These are phyloP conservation scores for Chaetodon trifascialis DNA, from an alignment of 2,113 vertebrate genomes.

Conservation along the genomic window DNA sequence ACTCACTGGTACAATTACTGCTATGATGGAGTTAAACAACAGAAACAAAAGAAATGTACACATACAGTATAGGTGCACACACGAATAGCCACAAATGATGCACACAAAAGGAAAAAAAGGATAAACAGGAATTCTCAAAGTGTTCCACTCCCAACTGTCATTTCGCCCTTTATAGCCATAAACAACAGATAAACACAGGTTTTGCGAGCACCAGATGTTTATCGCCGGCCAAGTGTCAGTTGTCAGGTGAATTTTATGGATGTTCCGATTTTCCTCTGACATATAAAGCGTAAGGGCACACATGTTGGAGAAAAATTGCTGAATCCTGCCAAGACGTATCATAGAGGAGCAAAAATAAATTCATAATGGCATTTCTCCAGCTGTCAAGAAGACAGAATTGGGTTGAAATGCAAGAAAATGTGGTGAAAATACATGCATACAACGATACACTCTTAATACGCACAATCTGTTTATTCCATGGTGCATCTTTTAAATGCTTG, in stretches of 20 bases:
- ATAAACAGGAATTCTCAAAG: slow-evolving; percentile 15
- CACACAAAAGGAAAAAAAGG: not conserved
- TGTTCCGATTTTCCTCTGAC: slow-evolving; percentile 56
- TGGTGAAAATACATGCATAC: slow-evolving; percentile 8
- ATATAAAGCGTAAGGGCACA: slow-evolving; percentile 52
- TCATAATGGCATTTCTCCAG: slow-evolving; percentile 56
- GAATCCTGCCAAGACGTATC: slow-evolving; percentile 51
- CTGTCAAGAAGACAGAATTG: slow-evolving; percentile 57
- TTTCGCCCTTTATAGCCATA: slow-evolving; percentile 39
- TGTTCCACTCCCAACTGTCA: slow-evolving; percentile 13
- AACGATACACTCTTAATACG: slow-evolving; percentile 31
- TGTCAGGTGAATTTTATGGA: slow-evolving; percentile 65
- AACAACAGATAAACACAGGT: slow-evolving; percentile 56
- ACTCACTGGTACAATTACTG: slow-evolving; percentile 16
- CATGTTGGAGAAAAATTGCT: slow-evolving; percentile 53
- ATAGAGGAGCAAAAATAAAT: not conserved
- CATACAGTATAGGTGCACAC: not conserved
- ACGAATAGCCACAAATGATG: not conserved
- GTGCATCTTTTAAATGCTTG: slow-evolving; percentile 29
- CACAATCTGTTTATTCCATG: slow-evolving; percentile 47
- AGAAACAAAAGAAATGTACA: not conserved
- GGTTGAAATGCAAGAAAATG: slow-evolving; percentile 56
- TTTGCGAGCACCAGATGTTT: slow-evolving; percentile 54
- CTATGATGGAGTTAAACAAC: slow-evolving; percentile 24
- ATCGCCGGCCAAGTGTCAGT: slow-evolving; percentile 59